A percentile compares a stretch with the other conserved stretches of the same genome.
phyloP scores from a whole-genome alignment of 2,888 invertebrate species.

The Ferdinandea cuprea region DNA sequence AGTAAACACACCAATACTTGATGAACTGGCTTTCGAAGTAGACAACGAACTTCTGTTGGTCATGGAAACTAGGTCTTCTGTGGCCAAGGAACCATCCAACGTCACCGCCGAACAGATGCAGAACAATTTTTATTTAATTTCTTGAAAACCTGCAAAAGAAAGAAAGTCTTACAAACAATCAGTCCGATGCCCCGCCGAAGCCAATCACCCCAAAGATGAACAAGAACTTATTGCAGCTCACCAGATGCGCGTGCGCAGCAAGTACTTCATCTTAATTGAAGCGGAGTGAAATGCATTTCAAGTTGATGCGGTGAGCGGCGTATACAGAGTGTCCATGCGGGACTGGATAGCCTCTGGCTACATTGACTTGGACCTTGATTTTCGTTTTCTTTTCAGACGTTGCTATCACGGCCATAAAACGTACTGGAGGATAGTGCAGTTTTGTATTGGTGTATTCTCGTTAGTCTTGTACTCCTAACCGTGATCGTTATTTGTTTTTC shows the following conservation, averaged over 20 bases:
- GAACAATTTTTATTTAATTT: slow-evolving; percentile 28
- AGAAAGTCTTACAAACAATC: slow-evolving; percentile 52
- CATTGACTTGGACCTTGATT: slow-evolving; percentile 34
- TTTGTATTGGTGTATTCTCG: slow-evolving; percentile 22
- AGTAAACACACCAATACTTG: slow-evolving; percentile 17
- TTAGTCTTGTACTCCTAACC: slow-evolving; percentile 58
- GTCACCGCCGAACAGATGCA: slow-evolving; percentile 28
- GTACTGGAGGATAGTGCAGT: background rate
- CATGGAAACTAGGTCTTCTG: slow-evolving; percentile 45
- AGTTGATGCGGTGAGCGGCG: slow-evolving; percentile 12
- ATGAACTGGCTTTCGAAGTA: slow-evolving; percentile 36
- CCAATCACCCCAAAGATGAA: slow-evolving; percentile 47
- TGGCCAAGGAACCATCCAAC: slow-evolving; percentile 24
- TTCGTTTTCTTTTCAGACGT: slow-evolving; percentile 37
- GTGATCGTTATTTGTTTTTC: slow-evolving; percentile 48
- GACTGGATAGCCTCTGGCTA: slow-evolving; percentile 14
- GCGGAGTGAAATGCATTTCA: slow-evolving; percentile 46
- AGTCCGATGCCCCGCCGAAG: slow-evolving; percentile 18
- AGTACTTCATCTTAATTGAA: slow-evolving; percentile 58
- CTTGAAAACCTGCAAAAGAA: slow-evolving; percentile 29
- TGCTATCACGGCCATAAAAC: slow-evolving; percentile 16
- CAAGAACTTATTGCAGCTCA: slow-evolving; percentile 44
- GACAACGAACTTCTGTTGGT: slow-evolving; percentile 28
- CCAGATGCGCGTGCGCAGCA: slow-evolving; percentile 33
- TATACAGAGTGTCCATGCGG: slow-evolving; percentile 6